Percentiles rank a stretch among this genome's conserved stretches.
These are phyloP conservation scores for Pristionchus exspectatus DNA, from an alignment of 2,888 invertebrate genomes.

Conservation along the genomic window DNA sequence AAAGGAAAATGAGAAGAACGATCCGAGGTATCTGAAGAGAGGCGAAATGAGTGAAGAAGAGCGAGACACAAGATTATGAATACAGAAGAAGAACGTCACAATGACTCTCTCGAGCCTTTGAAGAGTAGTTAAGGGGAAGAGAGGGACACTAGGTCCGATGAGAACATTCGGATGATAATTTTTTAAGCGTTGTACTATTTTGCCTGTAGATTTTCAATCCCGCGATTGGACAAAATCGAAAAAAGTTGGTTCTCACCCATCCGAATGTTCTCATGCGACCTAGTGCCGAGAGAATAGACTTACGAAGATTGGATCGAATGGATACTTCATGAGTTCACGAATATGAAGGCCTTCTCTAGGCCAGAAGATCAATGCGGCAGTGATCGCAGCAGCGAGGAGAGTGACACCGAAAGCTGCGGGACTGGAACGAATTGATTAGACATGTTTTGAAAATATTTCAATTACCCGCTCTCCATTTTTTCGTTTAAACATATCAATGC, in stretches of 20 bases:
- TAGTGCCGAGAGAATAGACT: not conserved
- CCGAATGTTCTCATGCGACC: no score
- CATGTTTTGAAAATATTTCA: not conserved
- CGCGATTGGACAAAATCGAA: no score
- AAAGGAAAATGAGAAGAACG: constrained; percentile 30
- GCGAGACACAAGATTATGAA: constrained; percentile 5
- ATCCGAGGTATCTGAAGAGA: constrained; percentile 49
- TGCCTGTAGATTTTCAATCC: no score
- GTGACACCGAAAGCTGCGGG: constrained; percentile 49
- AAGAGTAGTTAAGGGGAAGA: not conserved
- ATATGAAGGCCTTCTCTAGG: not conserved
- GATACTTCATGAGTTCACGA: not conserved
- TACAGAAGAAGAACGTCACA: constrained; percentile 43
- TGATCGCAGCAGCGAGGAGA: not conserved
- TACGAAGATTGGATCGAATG: constrained; percentile 45
- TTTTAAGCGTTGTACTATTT: no score
- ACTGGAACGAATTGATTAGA: constrained; percentile 4
- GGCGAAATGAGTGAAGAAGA: not conserved
- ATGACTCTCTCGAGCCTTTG: not conserved
- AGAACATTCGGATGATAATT: no score
- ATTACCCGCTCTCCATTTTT: not conserved
- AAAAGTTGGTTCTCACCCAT: no score
- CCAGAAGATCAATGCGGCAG: constrained; percentile 33
- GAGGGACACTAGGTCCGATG: not conserved
- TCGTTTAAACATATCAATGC: no score